A percentile compares a stretch with the other conserved stretches of the same genome.
Conservation (phyloP, 2,113 vertebrate species). For the Ginglymostoma cirratum region DNA sequence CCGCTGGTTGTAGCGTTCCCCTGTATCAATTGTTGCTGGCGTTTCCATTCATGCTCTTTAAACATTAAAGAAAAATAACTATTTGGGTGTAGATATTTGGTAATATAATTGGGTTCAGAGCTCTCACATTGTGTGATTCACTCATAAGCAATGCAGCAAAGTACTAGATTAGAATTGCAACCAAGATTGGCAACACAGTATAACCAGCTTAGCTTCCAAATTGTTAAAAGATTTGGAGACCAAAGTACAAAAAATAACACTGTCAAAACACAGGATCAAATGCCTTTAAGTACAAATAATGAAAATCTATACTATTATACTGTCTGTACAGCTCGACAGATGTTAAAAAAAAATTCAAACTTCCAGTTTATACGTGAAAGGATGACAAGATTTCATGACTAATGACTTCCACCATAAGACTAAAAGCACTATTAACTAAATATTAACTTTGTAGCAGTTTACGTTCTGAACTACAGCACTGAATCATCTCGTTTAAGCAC, state of each 20-base stretch:
- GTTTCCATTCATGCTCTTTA: background rate
- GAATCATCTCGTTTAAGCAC: no score
- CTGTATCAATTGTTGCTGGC: background rate
- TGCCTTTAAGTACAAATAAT: background rate
- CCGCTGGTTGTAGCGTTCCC: no score
- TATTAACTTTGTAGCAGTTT: no score
- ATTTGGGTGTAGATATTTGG: background rate
- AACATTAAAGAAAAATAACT: background rate
- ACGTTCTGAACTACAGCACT: no score
- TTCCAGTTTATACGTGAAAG: no score
- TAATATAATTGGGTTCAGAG: background rate
- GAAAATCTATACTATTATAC: no score
- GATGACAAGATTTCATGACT: no score
- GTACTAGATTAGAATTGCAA: background rate
- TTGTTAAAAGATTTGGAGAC: background rate
- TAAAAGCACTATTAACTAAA: no score
- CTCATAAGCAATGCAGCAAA: background rate
- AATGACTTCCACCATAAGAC: no score
- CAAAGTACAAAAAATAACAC: background rate
- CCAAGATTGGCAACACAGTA: background rate
- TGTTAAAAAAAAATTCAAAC: no score
- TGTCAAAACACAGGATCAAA: background rate
- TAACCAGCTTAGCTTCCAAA: background rate
- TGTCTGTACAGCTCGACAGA: no score
- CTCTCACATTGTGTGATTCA: background rate